Evolutionary conservation across 2,888 invertebrate genomes (phyloP), one percentile per base, ranked within the genome.

Genomic region (Drosophila subquinaria): DNA sequence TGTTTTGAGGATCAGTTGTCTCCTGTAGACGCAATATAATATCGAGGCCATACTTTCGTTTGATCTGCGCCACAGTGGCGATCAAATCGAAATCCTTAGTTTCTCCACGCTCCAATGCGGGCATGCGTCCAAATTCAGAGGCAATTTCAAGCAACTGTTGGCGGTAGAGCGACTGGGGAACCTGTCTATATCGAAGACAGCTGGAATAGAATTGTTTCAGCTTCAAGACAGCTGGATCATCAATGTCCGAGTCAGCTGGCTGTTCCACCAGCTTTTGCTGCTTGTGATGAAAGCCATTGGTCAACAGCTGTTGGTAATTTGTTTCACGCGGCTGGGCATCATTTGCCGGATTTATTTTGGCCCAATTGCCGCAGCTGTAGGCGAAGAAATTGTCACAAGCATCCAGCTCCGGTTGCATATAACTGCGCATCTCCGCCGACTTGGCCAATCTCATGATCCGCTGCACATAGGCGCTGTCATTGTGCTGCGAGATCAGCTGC

Each of bases 321-420:
- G 91, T 91, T 55, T 91, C 90, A 4, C 89, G 72, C 0, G 86
- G 80, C 20, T 64, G 63, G 2, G 61, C 65, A 4, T 68, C 72
- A 8, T 85, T 84, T 4, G 91, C 90, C 3, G 92, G 91, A 80
- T 92, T 85, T 3, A 89, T 74, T 40, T 81, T 88, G 1, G 87
- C 73, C 92, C 92, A 92, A 36, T 88, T 92, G 30, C 92, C 92
- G 62, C 92, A 92, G 40, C 91, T 90, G 69, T 84, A 91, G 35
- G 78, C 84, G 57, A 83, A 92, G 68, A 92, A 92, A 57, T 92
- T 84, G 11, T 88, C 91, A 68, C 92, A 92, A 3, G 89, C 82
- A 50, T 90, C 81, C 30, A 74, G 63, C 9, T 89, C 83, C 9
- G 84, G 64, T 15, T 83, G 82, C 89, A 92, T 91, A 55, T 88